phyloP scores from a whole-genome alignment of 2,888 invertebrate species.

The Chalcosyrphus nemorum region DNA sequence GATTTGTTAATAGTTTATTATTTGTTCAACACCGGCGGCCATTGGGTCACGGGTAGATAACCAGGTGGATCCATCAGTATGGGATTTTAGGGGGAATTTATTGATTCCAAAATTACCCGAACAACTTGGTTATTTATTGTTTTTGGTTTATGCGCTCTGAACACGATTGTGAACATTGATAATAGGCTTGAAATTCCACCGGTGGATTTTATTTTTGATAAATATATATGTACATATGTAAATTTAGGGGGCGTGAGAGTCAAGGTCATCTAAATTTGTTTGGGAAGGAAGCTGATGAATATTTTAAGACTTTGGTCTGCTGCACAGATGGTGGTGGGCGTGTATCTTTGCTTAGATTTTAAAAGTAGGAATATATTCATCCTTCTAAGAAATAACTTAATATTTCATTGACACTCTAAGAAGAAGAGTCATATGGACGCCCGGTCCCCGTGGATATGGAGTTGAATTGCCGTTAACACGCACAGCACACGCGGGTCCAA shows the following conservation, averaged over 20 bases:
- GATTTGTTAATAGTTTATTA: slow-evolving; percentile 40
- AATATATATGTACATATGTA: background rate
- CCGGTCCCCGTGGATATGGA: no score
- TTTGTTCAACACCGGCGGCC: slow-evolving; percentile 34
- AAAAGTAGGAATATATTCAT: no score
- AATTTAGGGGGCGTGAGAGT: background rate
- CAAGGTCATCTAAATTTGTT: slow-evolving; percentile 11
- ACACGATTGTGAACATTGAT: background rate
- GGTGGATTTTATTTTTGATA: background rate
- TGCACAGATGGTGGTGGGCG: background rate
- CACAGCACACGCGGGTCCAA: no score
- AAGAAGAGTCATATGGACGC: no score
- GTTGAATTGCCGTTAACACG: no score
- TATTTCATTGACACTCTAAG: no score
- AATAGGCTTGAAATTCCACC: slow-evolving; percentile 15
- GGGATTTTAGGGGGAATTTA: slow-evolving; percentile 10
- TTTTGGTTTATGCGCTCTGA: background rate
- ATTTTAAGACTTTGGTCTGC: background rate
- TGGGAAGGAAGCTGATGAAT: background rate
- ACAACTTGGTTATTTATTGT: slow-evolving; percentile 18
- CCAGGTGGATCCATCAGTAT: slow-evolving; percentile 4
- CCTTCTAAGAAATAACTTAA: no score
- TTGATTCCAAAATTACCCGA: slow-evolving; percentile 21
- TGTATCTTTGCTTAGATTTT: background rate
- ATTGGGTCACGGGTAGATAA: background rate